Base-by-base conservation (phyloP, 1,140 invertebrate species). In the Solen grandis region DNA sequence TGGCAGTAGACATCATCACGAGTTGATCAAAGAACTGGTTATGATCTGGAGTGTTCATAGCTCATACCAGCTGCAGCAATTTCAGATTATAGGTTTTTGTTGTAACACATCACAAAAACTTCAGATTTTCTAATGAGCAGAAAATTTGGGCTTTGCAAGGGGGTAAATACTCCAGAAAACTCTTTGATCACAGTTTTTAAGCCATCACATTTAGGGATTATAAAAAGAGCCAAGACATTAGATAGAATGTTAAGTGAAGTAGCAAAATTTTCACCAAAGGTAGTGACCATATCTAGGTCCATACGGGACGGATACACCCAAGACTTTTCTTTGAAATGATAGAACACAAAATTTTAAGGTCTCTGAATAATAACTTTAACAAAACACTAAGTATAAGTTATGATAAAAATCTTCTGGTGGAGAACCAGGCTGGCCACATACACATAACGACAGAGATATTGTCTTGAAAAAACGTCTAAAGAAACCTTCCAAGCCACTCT, bases 281-380 rank as follows among this genome's bases (percentile, higher is more conserved):
- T 88, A 13, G 82, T 88, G 33, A 88, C 87, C 10, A 41, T 90
- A 0, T 84, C 82, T 73, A 70, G 88, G 22, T 90, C 88, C 3
- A 74, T 90, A 22, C 57, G 88, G 31, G 88, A 90, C 54, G 88
- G 88, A 1, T 90, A 88, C 46, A 90, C 88, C 88, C 88, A 1
- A 82, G 87, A 54, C 54, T 82, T 50, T 78, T 63, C 35, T 87
- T 85, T 62, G 77, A 65, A 19, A 50, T 36, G 29, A 89, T 89
- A 54, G 88, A 89, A 75, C 31, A 57, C 10, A 74, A 79, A n/a
- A 60, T 89, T 16, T 41, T 89, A 5, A 62, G 72, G 19, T 36
- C 70, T 1, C 52, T 89, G 13, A 65, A 81, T 36, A n/a, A 35
- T 29, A 78, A 65, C 8, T 60, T 62, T 13, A 29, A 59, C 1